Percentiles rank a stretch among this genome's conserved stretches.
Conservation (phyloP, 2,797 vertebrate species). For the Coreius guichenoti region DNA sequence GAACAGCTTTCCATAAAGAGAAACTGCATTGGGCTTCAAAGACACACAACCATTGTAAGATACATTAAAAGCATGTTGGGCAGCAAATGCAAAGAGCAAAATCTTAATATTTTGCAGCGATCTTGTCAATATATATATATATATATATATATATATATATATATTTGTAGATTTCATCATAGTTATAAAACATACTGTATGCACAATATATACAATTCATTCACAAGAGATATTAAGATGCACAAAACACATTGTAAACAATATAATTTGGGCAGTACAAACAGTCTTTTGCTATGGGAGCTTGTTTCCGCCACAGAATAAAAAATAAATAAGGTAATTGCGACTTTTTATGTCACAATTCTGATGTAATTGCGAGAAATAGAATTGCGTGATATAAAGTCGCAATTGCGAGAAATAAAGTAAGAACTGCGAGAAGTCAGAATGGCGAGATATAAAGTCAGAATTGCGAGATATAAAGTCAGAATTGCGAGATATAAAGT, state of each 20-base stretch:
- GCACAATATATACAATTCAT: slow-evolving; percentile 75
- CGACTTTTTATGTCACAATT: too few species aligned
- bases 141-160: slow-evolving; percentile 44
- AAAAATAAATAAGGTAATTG: too few species aligned
- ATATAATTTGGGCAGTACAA: slow-evolving; percentile 53
- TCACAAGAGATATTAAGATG: slow-evolving; percentile 44
- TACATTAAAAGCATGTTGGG: slow-evolving; percentile 48
- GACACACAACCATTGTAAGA: slow-evolving; percentile 44
- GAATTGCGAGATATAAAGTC: too few species aligned
- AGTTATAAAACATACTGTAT: slow-evolving; percentile 74
- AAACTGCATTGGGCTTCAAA: neutral
- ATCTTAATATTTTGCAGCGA: neutral
- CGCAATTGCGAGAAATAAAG: too few species aligned
- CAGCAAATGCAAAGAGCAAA: slow-evolving; percentile 39
- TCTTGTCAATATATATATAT: slow-evolving; percentile 34
- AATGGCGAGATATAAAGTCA: too few species aligned
- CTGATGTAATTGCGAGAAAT: too few species aligned
- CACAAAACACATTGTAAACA: slow-evolving; percentile 58
- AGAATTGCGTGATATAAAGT: too few species aligned
- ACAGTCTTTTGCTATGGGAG: neutral
- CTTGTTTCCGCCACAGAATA: too few species aligned
- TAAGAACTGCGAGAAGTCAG: too few species aligned
- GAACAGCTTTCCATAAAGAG: neutral
- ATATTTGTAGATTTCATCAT: slow-evolving; percentile 62
- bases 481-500: too few species aligned